Evolutionary conservation across 2,113 vertebrate genomes (phyloP).

Genomic region (Anhinga anhinga): DNA sequence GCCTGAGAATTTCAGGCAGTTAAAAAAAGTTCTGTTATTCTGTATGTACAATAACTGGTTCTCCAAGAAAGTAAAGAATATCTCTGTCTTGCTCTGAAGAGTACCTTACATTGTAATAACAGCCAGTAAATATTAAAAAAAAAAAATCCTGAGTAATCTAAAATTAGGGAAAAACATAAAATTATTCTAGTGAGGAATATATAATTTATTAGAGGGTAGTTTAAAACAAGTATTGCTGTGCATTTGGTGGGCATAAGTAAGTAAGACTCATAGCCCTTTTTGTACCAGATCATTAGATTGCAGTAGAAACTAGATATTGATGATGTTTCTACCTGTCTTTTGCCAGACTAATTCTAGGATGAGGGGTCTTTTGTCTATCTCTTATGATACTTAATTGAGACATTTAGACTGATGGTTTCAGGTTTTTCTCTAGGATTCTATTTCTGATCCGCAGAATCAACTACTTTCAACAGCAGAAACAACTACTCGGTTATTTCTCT

Average conservation of each 20-base stretch:
- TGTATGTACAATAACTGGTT: background rate
- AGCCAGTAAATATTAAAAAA: background rate
- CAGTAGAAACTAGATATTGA: background rate
- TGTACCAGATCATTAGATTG: background rate
- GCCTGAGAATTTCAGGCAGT: background rate
- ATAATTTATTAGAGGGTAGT: background rate
- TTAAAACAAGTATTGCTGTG: background rate
- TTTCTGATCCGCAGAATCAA: background rate
- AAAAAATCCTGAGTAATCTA: background rate
- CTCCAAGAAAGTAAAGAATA: background rate
- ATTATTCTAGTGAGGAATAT: background rate
- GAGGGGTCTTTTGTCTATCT: background rate
- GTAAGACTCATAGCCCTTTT: background rate
- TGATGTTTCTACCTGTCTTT: background rate
- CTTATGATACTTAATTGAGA: background rate
- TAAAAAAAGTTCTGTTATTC: background rate
- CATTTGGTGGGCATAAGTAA: background rate
- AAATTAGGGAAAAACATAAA: background rate
- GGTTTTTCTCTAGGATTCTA: background rate
- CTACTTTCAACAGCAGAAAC: background rate
- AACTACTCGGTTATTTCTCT: background rate
- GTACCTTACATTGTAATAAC: background rate
- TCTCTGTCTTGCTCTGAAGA: background rate
- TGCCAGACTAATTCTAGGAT: background rate
- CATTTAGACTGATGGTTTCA: accelerated